Evolutionary conservation across 2,113 vertebrate genomes (phyloP), one percentile per base, ranked within the genome.

Genomic region (Bungarus multicinctus): DNA sequence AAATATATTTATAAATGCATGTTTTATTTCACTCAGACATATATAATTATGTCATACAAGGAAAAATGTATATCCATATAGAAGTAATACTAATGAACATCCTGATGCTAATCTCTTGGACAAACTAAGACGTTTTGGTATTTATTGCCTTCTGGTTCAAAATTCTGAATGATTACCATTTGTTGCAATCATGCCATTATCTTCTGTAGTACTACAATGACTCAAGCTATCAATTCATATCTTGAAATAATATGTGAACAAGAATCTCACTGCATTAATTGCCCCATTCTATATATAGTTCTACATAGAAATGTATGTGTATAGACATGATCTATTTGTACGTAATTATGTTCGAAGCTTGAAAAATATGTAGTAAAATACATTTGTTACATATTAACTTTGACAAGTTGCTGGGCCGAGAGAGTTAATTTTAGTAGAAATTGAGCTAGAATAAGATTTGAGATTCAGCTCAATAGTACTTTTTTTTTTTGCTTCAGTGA

Each of bases 1-100:
- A 98, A 97, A 97, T 97, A 97, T 96, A 96, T 97, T 97, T 97
- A 97, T 96, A 97, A 90, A 97, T 97, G 98, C 95, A 98, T 91
- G 97, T 97, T 97, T 96, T 97, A 97, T 96, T 98, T 97, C 97
- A 97, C 95, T 96, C 90, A 97, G 97, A 97, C 97, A 97, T 97
- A 98, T 94, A 97, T 94, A 98, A 97, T 97, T 97, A 97, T 97
- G 96, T 97, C 97, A 97, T 95, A 92, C 90, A 95, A 96, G 95
- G 95, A 95, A 96, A 96, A 98, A 97, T 94, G 96, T 95, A 91
- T 95, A 97, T 96, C 94, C 0, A 74, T 93, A 97, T 96, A 97
- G 96, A 97, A 97, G 96, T 95, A 97, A 98, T 94, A 95, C 95
- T 96, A 97, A 96, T 96, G 96, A 93, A 60, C 45, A 90, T 16